Evolutionary conservation across 1,140 invertebrate genomes (phyloP), one percentile per base, ranked within the genome.

Genomic region (Drosophila orena): DNA sequence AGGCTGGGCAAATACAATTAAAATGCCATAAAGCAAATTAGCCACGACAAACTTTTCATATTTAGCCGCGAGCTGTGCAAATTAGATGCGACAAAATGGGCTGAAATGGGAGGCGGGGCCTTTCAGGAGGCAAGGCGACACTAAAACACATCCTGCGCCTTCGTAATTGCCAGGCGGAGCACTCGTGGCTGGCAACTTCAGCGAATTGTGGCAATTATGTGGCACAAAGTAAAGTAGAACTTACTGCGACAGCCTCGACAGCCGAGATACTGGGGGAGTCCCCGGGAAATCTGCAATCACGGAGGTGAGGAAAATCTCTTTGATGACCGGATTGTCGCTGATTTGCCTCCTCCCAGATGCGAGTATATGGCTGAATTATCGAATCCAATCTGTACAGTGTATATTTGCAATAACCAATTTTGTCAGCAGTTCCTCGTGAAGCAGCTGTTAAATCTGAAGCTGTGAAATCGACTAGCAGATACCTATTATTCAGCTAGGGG

Each of bases 1-100:
- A 66, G 70, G 57, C 85, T 77, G 71, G 68, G 77, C 69, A 89
- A 89, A 89, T 89, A 89, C 84, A 89, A 89, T 89, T 89, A 89
- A 89, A 89, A 89, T 89, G 80, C 84, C 84, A 89, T 89, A 89
- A 89, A 89, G 79, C 77, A 89, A 89, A 89, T 89, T 89, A 89
- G 84, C 84, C 84, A 89, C 84, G 84, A 79, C 85, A 89, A 89
- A 89, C 72, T 89, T 89, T 89, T 86, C 83, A 86, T 86, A 86
- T 88, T 86, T 72, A 59, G 79, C 79, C 70, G 74, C 74, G 74
- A 88, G 84, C 83, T 83, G 66, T 69, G 75, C 75, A 86, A 86
- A 86, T 86, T 83, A 88, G 71, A 69, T 50, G 64, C 81, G 79
- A 75, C 74, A 86, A 74, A 68, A 74, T 20, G 71, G 81, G 57